phyloP scores from a whole-genome alignment of 2,797 vertebrate species.

The Cuniculus paca region DNA sequence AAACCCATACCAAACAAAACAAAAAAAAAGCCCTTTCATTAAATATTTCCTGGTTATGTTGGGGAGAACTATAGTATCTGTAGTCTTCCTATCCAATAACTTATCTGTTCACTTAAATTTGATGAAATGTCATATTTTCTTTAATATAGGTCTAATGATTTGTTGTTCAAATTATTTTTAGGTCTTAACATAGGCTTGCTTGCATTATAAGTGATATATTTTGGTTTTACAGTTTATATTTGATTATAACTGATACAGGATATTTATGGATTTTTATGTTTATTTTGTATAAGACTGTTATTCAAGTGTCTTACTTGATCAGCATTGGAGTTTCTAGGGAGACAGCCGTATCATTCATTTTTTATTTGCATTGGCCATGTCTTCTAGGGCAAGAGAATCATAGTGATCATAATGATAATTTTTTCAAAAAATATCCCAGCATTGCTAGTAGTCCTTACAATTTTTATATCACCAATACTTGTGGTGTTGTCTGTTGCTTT shows the following conservation, averaged over 20 bases:
- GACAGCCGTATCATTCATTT: not conserved
- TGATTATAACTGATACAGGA: conserved; percentile 2
- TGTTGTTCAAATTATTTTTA: conserved; percentile 54
- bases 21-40: not conserved
- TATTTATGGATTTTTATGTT: conserved; percentile 10
- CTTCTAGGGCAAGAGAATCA: not conserved
- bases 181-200: conserved; percentile 28
- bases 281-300: not conserved
- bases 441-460: conserved; percentile 16
- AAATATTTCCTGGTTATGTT: conserved; percentile 5
- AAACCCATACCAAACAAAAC: not conserved
- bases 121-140: conserved; percentile 39
- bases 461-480: not conserved
- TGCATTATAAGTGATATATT: conserved; percentile 10
- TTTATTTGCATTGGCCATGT: not conserved
- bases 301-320: not conserved
- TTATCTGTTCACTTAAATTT: conserved; percentile 20
- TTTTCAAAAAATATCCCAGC: not conserved
- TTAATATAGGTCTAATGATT: not conserved
- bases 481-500: not conserved
- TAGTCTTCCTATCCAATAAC: not conserved
- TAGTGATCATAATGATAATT: not conserved
- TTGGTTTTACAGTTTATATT: conserved; percentile 16
- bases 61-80: not conserved
- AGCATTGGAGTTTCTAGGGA: not conserved